Evolutionary conservation across 1,140 invertebrate species (phyloP).

Genomic region (Diorhabda elongata): DNA sequence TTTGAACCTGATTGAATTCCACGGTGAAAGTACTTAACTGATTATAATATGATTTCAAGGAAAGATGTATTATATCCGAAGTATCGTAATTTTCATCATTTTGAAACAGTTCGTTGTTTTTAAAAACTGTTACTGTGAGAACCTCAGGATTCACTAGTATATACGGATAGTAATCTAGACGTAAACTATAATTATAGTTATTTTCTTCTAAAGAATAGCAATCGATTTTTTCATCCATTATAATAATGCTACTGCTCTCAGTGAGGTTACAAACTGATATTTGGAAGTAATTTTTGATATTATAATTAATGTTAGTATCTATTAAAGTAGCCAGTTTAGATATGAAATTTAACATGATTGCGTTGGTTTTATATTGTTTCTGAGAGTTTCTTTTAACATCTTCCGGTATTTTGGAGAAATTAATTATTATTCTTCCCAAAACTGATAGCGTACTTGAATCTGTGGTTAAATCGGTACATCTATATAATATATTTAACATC

Average conservation of each 20-base stretch:
- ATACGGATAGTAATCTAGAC: not conserved
- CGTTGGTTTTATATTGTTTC: too few species aligned
- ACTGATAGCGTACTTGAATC: not conserved
- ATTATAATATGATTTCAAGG: not conserved
- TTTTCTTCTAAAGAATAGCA: too few species aligned
- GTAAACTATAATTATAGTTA: not conserved
- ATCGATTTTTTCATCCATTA: too few species aligned
- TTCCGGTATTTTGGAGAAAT: not conserved
- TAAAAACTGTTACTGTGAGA: not conserved
- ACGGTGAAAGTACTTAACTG: not conserved
- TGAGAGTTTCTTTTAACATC: not conserved
- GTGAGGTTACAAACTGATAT: not conserved
- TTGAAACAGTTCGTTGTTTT: not conserved
- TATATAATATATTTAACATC: not conserved
- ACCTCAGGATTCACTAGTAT: not conserved
- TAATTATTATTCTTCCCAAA: not conserved
- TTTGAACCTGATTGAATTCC: not conserved
- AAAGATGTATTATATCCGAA: not conserved
- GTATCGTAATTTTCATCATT: not conserved
- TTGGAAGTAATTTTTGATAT: not conserved
- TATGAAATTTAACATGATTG: not conserved
- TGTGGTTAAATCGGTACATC: not conserved
- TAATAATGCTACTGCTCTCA: not conserved
- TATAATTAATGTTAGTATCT: not conserved
- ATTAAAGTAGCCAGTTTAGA: not conserved